Evolutionary conservation across 2,113 vertebrate species (phyloP).

Genomic region (Pandion haliaetus): DNA sequence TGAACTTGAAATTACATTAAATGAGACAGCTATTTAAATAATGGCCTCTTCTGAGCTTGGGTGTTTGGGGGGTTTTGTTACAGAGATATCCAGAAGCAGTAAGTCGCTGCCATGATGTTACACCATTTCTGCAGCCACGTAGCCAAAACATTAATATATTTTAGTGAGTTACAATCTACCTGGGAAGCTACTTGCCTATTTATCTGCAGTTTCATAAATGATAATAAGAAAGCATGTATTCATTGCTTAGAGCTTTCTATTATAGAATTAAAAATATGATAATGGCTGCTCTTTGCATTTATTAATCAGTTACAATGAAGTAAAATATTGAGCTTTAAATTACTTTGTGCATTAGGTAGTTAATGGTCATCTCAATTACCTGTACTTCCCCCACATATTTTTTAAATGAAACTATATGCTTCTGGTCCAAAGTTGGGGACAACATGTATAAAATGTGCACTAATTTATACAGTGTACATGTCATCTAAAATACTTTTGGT

Average conservation of each 20-base stretch:
- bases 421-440: background rate
- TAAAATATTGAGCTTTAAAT: background rate
- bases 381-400: background rate
- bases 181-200: background rate
- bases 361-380: background rate
- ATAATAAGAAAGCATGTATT: background rate
- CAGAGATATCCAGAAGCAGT: background rate
- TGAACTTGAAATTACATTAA: constrained; percentile 60
- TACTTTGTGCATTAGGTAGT: background rate
- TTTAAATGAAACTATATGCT: background rate
- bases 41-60: constrained; percentile 32
- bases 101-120: background rate
- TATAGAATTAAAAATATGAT: background rate
- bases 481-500: background rate
- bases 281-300: background rate
- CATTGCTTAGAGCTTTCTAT: background rate
- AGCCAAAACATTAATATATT: background rate
- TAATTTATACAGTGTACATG: background rate
- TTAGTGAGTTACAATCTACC: background rate
- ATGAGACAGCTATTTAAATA: constrained; percentile 65
- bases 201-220: background rate
- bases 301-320: background rate
- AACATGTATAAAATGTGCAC: background rate
- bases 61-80: constrained; percentile 7
- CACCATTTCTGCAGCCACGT: background rate